Evolutionary conservation across 1,140 invertebrate genomes (phyloP).

Genomic region (Leucophenga varia): DNA sequence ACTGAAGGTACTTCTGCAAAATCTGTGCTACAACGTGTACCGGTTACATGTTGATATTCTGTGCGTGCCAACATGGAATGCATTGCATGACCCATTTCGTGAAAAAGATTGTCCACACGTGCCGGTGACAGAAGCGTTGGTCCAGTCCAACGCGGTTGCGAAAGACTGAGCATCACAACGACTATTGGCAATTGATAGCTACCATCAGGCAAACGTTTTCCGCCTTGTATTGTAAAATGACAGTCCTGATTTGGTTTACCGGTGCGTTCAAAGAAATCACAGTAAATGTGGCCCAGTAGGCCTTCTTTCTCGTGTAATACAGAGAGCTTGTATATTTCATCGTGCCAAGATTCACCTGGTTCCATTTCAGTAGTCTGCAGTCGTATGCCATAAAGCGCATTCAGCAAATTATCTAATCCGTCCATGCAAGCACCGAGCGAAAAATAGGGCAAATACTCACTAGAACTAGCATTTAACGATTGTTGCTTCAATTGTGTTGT

Average conservation of each 20-base stretch:
- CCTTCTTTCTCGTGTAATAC: conserved; percentile 78
- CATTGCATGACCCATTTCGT: conserved; percentile 99
- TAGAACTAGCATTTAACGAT: conserved; percentile 66
- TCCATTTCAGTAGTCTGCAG: conserved; percentile 71
- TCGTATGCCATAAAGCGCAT: conserved; percentile 77
- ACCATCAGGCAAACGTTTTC: conserved; percentile 77
- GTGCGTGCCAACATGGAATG: conserved; percentile 98
- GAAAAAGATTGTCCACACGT: conserved; percentile 95
- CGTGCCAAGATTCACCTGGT: conserved; percentile 79
- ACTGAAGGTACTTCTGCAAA: conserved; percentile 98
- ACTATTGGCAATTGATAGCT: conserved; percentile 90
- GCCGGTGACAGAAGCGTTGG: conserved; percentile 81
- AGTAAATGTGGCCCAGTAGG: conserved; percentile 92
- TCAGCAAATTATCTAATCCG: conserved; percentile 84
- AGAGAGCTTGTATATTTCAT: conserved; percentile 85
- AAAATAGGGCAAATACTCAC: conserved; percentile 85
- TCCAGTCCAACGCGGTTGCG: conserved; percentile 69
- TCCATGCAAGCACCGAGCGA: conserved; percentile 95
- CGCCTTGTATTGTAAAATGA: conserved; percentile 97
- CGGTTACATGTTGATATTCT: conserved; percentile 94
- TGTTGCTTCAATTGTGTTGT: conserved; percentile 70
- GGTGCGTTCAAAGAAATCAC: conserved; percentile 90
- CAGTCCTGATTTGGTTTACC: conserved; percentile 96
- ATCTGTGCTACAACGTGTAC: conserved; percentile 95
- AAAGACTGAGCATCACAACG: conserved; percentile 89